phyloP scores from a whole-genome alignment of 2,797 vertebrate genomes.

The Spea hammondii region DNA sequence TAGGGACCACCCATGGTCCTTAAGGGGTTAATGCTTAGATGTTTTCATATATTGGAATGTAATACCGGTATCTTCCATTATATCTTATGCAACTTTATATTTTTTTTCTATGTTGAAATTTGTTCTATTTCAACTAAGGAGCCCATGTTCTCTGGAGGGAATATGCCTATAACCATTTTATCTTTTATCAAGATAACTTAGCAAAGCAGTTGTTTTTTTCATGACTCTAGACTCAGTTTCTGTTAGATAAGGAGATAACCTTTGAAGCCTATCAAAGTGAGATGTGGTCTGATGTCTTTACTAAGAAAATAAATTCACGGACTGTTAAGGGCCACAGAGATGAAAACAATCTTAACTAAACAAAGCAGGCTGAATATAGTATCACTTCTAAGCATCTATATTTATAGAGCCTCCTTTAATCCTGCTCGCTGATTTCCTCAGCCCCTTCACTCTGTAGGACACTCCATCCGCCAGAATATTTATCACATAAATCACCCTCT shows the following conservation, averaged over 20 bases:
- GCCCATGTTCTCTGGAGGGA: too few species aligned
- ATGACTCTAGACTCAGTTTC: neutral
- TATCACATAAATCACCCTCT: neutral
- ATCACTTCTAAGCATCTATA: neutral
- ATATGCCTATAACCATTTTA: too few species aligned
- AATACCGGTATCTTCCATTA: too few species aligned
- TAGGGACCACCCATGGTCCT: too few species aligned
- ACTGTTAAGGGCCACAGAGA: neutral
- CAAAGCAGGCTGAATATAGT: neutral
- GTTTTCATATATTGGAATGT: too few species aligned
- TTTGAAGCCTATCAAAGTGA: constrained; percentile 18
- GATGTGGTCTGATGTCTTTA: neutral
- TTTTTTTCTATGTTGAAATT: too few species aligned
- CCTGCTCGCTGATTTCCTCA: neutral
- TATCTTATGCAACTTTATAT: too few species aligned
- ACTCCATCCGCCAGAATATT: neutral
- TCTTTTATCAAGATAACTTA: neutral
- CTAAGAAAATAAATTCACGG: neutral
- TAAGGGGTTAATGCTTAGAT: too few species aligned
- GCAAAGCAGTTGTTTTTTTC: neutral
- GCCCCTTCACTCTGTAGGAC: neutral
- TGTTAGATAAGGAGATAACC: neutral
- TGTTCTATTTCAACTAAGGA: too few species aligned
- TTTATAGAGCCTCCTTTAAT: constrained; percentile 17
- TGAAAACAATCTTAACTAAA: neutral